These are phyloP conservation scores for Heliconius sara DNA, from an alignment of 2,888 invertebrate species.

Conservation along the genomic window DNA sequence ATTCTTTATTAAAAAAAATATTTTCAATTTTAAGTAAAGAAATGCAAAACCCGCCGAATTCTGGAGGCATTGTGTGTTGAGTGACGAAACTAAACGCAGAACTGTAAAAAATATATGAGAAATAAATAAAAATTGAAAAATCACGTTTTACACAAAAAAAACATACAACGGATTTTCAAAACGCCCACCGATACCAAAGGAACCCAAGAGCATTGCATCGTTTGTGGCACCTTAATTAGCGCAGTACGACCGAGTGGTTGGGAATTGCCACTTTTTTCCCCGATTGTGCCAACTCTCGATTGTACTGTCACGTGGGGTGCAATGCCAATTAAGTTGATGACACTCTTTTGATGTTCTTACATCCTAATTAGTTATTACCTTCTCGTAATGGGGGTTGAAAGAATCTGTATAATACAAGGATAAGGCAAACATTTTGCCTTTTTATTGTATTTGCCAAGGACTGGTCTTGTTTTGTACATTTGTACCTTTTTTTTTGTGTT, in stretches of 20 bases:
- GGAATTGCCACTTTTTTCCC: slow-evolving; percentile 69
- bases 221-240: slow-evolving; percentile 71
- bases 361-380: slow-evolving; percentile 54
- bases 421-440: slow-evolving; percentile 13
- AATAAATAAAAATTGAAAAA: background rate
- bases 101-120: background rate
- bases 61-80: too few species aligned
- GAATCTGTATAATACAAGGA: slow-evolving; percentile 8
- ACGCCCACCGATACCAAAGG: slow-evolving; percentile 33
- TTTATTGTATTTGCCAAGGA: slow-evolving; percentile 27
- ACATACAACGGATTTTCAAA: background rate
- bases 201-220: slow-evolving; percentile 55
- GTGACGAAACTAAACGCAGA: background rate
- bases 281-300: slow-evolving; percentile 56
- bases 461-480: background rate
- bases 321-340: slow-evolving; percentile 63
- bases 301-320: slow-evolving; percentile 55
- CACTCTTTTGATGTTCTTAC: slow-evolving; percentile 49
- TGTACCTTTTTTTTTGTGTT: background rate
- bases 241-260: slow-evolving; percentile 62
- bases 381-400: slow-evolving; percentile 27
- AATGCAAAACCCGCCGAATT: too few species aligned
- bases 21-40: too few species aligned
- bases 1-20: too few species aligned
- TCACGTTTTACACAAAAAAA: background rate